Base-by-base conservation (phyloP, 2,113 vertebrate species). In the Tetrao urogallus region DNA sequence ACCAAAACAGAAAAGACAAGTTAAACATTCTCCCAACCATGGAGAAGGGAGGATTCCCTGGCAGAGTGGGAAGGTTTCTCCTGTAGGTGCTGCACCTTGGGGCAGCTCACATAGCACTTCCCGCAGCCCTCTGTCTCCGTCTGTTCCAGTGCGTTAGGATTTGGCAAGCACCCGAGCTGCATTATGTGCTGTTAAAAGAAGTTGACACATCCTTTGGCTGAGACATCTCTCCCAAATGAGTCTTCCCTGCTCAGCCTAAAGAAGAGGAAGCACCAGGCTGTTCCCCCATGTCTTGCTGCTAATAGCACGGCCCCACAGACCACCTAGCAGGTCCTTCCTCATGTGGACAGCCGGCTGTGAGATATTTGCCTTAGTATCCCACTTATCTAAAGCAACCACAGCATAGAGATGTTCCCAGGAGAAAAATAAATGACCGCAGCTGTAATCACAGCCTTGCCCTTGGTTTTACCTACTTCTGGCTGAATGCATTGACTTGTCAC, bases 281-380 rank as follows among this genome's bases (percentile, higher is more conserved):
- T 91, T 95, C 95, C 85, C 76, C 82, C 86, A 93, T 95, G 88
- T 93, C 77, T 83, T 48, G 17, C 67, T 94, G 77, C 91, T 94
- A 96, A 92, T 93, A 85, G 94, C 54, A 28, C 20, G 36, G 65
- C 70, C 85, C 63, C 0, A 0, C 0, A 0, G 92, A 95, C 95
- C 90, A 94, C 89, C 93, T 96, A 91, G 56, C 71, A 90, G 82
- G 50, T 78, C 38, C 73, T 77, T 80, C 77, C 54, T 60, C 40
- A 21, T 72, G 45, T 1, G 5, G 63, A 76, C 82, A 58, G 57
- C 24, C 0, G 75, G 45, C 57, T 91, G 74, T 75, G 73, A 83
- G 38, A 48, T 50, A 28, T 57, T 16, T 83, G 27, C 57, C 84
- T 81, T 92, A 78, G 90, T 82, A 42, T 54, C 64, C 47, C 3